These are phyloP conservation scores for Aphis gossypii DNA, from an alignment of 1,140 invertebrate genomes.

Conservation along the genomic window DNA sequence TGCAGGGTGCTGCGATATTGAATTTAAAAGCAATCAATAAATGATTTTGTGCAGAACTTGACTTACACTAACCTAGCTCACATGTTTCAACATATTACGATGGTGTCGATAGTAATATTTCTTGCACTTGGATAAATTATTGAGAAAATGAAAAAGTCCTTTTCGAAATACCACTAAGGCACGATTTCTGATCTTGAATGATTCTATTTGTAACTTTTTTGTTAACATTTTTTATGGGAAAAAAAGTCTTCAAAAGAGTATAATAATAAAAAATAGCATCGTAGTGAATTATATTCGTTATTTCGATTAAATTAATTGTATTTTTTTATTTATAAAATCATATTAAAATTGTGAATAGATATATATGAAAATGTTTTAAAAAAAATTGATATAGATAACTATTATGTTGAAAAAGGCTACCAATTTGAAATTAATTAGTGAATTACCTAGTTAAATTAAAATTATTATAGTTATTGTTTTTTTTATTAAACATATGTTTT, in stretches of 20 bases:
- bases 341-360: background rate
- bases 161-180: background rate
- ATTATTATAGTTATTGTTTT: background rate
- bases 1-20: background rate
- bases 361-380: background rate
- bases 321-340: background rate
- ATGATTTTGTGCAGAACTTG: background rate
- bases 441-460: background rate
- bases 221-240: background rate
- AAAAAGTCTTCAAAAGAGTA: background rate
- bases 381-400: background rate
- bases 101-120: background rate
- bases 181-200: background rate
- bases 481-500: background rate
- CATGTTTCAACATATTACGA: background rate
- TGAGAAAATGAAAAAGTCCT: background rate
- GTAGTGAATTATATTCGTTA: background rate
- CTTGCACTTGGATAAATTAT: background rate
- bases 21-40: slow-evolving; percentile 10
- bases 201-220: background rate
- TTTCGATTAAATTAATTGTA: background rate
- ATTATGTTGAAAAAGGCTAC: background rate
- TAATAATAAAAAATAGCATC: background rate
- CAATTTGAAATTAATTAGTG: background rate
- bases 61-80: background rate